These are phyloP conservation scores for Syngnathoides biaculeatus DNA, from an alignment of 2,113 vertebrate genomes.

Conservation along the genomic window DNA sequence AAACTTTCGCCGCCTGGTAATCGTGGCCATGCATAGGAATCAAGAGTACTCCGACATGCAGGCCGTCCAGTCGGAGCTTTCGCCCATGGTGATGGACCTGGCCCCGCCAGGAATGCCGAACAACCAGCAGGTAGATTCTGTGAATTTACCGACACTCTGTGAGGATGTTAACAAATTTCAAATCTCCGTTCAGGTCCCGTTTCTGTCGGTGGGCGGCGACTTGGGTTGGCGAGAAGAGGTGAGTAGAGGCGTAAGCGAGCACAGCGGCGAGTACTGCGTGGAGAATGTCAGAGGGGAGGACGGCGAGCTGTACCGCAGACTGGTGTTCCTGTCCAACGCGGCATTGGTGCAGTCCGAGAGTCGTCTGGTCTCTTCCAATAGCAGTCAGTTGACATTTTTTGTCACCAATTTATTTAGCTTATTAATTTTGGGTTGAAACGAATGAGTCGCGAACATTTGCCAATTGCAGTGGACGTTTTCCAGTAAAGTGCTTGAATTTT, in stretches of 20 bases:
- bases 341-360: conserved; percentile 92
- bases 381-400: conserved; percentile 39
- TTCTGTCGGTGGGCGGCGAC: conserved; percentile 91
- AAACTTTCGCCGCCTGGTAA: conserved; percentile 81
- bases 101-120: conserved; percentile 82
- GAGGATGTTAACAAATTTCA: background rate
- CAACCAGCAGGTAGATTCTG: conserved; percentile 82
- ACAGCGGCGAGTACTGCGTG: conserved; percentile 87
- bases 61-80: conserved; percentile 86
- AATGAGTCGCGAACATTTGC: too few relatives aligned
- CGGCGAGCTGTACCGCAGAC: conserved; percentile 79
- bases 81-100: conserved; percentile 91
- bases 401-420: background rate
- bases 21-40: conserved; percentile 87
- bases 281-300: conserved; percentile 90
- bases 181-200: conserved; percentile 80
- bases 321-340: conserved; percentile 86
- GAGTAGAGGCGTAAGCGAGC: conserved; percentile 75
- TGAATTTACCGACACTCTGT: background rate
- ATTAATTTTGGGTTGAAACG: background rate
- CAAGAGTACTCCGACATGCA: conserved; percentile 88
- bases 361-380: conserved; percentile 64
- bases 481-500: too few relatives aligned
- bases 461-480: too few relatives aligned
- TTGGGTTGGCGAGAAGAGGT: conserved; percentile 83